A percentile compares a stretch with the other conserved stretches of the same genome.
These are phyloP conservation scores for Agrenia bidenticulata DNA, from an alignment of 2,888 invertebrate species.

Conservation along the genomic window DNA sequence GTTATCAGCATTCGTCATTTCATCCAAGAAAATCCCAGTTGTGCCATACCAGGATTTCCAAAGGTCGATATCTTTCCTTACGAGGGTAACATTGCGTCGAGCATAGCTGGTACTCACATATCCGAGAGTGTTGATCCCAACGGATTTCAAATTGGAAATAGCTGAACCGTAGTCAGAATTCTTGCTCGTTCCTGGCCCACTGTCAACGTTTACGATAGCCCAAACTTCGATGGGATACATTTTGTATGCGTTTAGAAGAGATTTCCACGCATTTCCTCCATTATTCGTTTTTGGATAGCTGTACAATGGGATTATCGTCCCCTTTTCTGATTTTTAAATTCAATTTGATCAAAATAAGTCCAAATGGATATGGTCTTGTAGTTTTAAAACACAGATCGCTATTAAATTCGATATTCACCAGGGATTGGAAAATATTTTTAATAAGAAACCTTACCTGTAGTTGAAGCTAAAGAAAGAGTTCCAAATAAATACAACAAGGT, in stretches of 20 bases:
- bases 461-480: no score
- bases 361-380: no score
- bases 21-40: constrained; percentile 49
- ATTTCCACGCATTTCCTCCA: constrained; percentile 43
- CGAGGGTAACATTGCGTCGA: constrained; percentile 6
- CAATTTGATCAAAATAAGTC: background rate
- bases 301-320: constrained; percentile 46
- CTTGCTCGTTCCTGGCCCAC: constrained; percentile 33
- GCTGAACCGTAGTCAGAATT: constrained; percentile 30
- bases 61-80: constrained; percentile 34
- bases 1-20: constrained; percentile 39
- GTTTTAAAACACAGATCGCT: no score
- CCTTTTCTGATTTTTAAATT: constrained; percentile 29
- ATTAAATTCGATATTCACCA: no score
- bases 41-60: constrained; percentile 38
- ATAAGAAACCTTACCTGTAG: no score
- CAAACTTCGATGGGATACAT: constrained; percentile 38
- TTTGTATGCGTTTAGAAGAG: constrained; percentile 32
- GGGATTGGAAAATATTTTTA: no score
- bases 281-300: constrained; percentile 30
- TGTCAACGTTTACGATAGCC: constrained; percentile 48
- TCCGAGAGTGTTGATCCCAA: constrained; percentile 43
- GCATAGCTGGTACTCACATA: constrained; percentile 45
- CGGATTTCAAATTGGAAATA: constrained; percentile 26
- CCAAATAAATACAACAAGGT: no score